phyloP scores from a whole-genome alignment of 2,797 vertebrate genomes.

The Hyperoplus lanceolatus region DNA sequence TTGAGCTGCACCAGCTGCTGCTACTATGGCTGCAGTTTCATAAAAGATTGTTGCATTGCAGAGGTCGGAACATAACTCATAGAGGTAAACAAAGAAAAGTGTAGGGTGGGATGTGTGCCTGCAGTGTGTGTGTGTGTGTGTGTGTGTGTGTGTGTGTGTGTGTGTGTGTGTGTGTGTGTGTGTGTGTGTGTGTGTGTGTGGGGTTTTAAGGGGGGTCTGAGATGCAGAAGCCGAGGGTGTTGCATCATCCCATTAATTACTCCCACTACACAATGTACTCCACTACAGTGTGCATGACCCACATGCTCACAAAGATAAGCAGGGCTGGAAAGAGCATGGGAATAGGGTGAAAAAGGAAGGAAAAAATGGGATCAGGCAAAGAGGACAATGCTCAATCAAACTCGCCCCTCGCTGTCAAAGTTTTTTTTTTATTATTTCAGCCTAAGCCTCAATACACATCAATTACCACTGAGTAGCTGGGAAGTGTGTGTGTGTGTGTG shows the following conservation, averaged over 20 bases:
- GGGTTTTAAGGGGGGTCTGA: constrained; percentile 35
- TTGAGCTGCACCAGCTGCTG: constrained; percentile 64
- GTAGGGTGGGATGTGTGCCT: not conserved
- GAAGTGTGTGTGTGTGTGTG: constrained; percentile 9
- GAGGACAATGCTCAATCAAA: constrained; percentile 47
- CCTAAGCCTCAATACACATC: constrained; percentile 23
- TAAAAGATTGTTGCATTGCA: constrained; percentile 50
- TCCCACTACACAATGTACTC: constrained; percentile 67
- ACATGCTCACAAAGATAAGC: constrained; percentile 66
- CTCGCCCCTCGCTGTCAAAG: constrained; percentile 32
- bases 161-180: not conserved
- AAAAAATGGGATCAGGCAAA: constrained; percentile 16
- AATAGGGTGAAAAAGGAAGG: constrained; percentile 21
- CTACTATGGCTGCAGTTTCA: constrained; percentile 46
- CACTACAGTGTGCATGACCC: constrained; percentile 69
- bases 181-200: constrained; percentile 7
- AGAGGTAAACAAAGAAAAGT: constrained; percentile 30
- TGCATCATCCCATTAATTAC: constrained; percentile 81
- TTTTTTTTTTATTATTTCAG: constrained; percentile 16
- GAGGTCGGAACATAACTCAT: constrained; percentile 43
- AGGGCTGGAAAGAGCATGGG: constrained; percentile 51
- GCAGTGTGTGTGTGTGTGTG: no score
- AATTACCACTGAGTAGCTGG: constrained; percentile 26
- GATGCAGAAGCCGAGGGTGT: constrained; percentile 66
- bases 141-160: not conserved